Percentiles rank a stretch among this genome's conserved stretches.
phyloP scores from a whole-genome alignment of 2,113 vertebrate genomes.

The Agapornis roseicollis region DNA sequence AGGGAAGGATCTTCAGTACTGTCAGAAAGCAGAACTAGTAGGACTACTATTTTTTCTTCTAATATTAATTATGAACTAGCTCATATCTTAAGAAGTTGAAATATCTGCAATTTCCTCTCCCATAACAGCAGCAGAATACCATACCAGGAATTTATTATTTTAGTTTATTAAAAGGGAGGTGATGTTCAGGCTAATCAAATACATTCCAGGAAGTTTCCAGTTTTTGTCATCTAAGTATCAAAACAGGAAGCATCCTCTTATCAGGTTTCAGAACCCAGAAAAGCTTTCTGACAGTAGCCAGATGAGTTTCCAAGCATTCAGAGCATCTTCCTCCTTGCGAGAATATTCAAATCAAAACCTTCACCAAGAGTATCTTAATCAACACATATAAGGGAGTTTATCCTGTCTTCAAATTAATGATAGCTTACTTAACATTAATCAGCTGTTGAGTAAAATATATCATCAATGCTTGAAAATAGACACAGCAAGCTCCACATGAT shows the following conservation, averaged over 20 bases:
- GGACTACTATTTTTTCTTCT: not conserved
- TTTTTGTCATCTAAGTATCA: not conserved
- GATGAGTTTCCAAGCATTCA: not conserved
- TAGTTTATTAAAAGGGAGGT: not conserved
- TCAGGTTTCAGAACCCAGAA: not conserved
- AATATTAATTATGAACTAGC: not conserved
- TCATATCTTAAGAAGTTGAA: not conserved
- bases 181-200: not conserved
- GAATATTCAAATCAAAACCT: not conserved
- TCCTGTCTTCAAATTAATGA: not conserved
- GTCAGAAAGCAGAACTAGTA: not conserved
- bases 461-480: not conserved
- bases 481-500: not conserved
- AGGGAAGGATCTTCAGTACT: not conserved
- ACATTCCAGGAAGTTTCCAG: not conserved
- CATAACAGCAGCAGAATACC: not conserved
- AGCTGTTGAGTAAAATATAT: not conserved
- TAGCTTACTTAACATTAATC: not conserved
- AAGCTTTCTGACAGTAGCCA: not conserved
- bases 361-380: constrained; percentile 4
- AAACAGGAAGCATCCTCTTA: not conserved
- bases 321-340: not conserved
- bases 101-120: not conserved
- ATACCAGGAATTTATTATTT: not conserved
- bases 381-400: not conserved